These are phyloP conservation scores for Prorops nasuta DNA, from an alignment of 1,140 invertebrate species.

Conservation along the genomic window DNA sequence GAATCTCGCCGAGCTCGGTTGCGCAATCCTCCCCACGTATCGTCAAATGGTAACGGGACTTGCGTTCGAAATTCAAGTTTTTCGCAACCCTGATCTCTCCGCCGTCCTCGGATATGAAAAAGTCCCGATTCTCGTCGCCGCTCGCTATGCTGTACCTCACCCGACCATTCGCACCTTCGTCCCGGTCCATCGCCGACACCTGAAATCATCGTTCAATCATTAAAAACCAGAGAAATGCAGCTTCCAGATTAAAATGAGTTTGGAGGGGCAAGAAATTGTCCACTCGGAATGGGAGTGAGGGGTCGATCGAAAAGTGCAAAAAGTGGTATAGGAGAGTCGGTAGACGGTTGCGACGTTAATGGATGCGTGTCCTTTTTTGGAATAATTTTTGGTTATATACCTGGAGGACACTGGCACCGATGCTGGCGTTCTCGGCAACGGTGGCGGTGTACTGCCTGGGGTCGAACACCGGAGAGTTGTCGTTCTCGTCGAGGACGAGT, in stretches of 20 bases:
- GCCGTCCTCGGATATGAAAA: conserved; percentile 84
- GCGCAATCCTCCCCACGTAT: conserved; percentile 88
- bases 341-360: no score
- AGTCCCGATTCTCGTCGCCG: conserved; percentile 90
- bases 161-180: conserved; percentile 84
- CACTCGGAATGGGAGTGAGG: no score
- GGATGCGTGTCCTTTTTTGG: no score
- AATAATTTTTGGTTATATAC: conserved; percentile 55
- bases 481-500: conserved; percentile 86
- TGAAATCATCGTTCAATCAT: no score
- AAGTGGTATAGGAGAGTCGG: no score
- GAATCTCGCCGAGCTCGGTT: conserved; percentile 59
- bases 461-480: conserved; percentile 90
- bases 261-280: background rate
- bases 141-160: conserved; percentile 83
- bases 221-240: no score
- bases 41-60: conserved; percentile 76
- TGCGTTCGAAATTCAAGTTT: conserved; percentile 88
- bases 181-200: conserved; percentile 89
- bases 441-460: conserved; percentile 83
- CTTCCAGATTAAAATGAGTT: no score
- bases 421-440: conserved; percentile 89
- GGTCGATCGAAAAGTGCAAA: no score
- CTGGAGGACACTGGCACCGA: conserved; percentile 85
- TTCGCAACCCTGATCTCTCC: conserved; percentile 86